Percentiles rank a stretch among this genome's conserved stretches.
These are phyloP conservation scores for Scelioninae gen. 1 DNA, from an alignment of 2,888 invertebrate genomes.

Conservation along the genomic window DNA sequence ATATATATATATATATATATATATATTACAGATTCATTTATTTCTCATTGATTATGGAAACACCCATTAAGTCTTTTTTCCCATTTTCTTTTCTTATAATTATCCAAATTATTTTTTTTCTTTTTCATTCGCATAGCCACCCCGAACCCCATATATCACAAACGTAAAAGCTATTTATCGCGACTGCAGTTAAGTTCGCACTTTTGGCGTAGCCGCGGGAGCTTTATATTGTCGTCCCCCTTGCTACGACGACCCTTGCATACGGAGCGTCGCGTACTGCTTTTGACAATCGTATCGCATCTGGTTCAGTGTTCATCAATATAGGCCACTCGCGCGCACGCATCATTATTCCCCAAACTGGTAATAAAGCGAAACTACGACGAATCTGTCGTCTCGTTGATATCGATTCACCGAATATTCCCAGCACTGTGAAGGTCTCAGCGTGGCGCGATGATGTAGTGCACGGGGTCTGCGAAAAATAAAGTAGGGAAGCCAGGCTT, in stretches of 20 bases:
- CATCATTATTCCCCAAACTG: conserved; percentile 65
- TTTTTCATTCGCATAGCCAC: too few species aligned
- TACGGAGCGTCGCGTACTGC: too few species aligned
- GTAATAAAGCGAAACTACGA: conserved; percentile 62
- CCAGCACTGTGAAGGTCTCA: conserved; percentile 22
- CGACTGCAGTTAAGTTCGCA: conserved; percentile 44
- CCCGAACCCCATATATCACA: conserved; percentile 22
- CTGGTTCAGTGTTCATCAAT: conserved; percentile 64
- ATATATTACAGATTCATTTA: too few species aligned
- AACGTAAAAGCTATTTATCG: conserved; percentile 45
- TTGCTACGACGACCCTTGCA: too few species aligned
- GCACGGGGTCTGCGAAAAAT: conserved; percentile 50
- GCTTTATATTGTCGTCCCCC: too few species aligned
- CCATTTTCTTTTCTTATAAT: too few species aligned
- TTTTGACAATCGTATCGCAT: conserved; percentile 67
- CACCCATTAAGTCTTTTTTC: too few species aligned
- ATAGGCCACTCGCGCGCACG: conserved; percentile 60
- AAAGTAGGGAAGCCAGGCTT: conserved; percentile 50
- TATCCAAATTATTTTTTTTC: too few species aligned
- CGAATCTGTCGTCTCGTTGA: conserved; percentile 59
- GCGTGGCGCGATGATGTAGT: conserved; percentile 18
- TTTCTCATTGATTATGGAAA: too few species aligned
- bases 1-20: too few species aligned
- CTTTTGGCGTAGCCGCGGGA: too few species aligned
- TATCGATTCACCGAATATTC: conserved; percentile 59